These are phyloP conservation scores for Mythimna pallens DNA, from an alignment of 2,888 invertebrate species.

Conservation along the genomic window DNA sequence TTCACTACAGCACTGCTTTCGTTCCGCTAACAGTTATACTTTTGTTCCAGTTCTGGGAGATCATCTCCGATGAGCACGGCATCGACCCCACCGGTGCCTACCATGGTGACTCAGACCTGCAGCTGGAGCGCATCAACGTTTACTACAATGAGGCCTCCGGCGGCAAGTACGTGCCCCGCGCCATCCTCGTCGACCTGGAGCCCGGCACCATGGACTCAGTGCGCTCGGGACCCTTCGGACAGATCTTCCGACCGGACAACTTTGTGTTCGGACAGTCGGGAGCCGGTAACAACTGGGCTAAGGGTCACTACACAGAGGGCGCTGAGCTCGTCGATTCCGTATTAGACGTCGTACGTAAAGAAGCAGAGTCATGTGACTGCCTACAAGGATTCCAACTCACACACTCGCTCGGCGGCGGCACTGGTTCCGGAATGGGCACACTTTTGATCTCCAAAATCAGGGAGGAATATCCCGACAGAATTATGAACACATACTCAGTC, in stretches of 20 bases:
- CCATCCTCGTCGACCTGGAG: slow-evolving; percentile 98
- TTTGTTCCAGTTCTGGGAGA: slow-evolving; percentile 94
- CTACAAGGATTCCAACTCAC: slow-evolving; percentile 97
- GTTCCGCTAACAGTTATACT: slow-evolving; percentile 93
- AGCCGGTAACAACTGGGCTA: slow-evolving; percentile 97
- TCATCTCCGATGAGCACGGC: slow-evolving; percentile 98
- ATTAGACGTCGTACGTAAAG: slow-evolving; percentile 95
- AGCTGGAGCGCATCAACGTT: slow-evolving; percentile 98
- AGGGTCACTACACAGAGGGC: slow-evolving; percentile 98
- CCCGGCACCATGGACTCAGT: slow-evolving; percentile 99
- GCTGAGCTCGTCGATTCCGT: slow-evolving; percentile 94
- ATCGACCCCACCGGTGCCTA: slow-evolving; percentile 98
- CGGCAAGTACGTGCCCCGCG: slow-evolving; percentile 98
- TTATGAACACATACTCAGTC: slow-evolving; percentile 96
- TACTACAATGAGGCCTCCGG: slow-evolving; percentile 98
- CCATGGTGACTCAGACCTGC: slow-evolving; percentile 97
- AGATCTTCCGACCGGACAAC: slow-evolving; percentile 98
- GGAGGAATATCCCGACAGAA: slow-evolving; percentile 97
- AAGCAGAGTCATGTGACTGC: slow-evolving; percentile 97
- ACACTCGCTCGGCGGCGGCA: slow-evolving; percentile 92
- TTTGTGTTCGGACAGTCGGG: slow-evolving; percentile 97
- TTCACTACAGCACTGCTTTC: slow-evolving; percentile 61
- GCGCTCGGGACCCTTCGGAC: slow-evolving; percentile 97
- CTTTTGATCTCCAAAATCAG: slow-evolving; percentile 97
- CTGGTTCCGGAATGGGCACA: slow-evolving; percentile 91